phyloP scores from a whole-genome alignment of 2,888 invertebrate species.

The Labia minor region DNA sequence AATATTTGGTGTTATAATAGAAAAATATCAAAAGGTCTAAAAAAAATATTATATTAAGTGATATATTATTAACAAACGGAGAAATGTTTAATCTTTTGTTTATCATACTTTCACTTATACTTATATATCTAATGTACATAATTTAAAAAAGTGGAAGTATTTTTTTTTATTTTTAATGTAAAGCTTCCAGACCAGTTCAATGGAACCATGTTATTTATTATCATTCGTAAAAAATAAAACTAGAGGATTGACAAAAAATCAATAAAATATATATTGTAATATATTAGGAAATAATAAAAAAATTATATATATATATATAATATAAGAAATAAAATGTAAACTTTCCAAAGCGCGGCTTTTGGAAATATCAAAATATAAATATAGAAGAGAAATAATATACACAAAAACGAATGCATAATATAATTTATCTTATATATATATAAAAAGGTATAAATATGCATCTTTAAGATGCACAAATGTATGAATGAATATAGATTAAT shows the following conservation, averaged over 20 bases:
- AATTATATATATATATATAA: no score
- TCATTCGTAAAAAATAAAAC: no score
- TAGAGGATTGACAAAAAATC: constrained; percentile 18
- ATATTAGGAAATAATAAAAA: no score
- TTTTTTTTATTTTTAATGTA: constrained; percentile 22
- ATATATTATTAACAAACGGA: no score
- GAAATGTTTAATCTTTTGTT: no score
- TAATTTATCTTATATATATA: no score
- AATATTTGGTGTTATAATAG: background rate
- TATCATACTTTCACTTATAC: no score
- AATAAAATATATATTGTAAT: constrained; percentile 17
- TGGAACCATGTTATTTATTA: constrained; percentile 17
- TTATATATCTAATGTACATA: no score
- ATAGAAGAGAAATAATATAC: no score
- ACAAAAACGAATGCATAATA: no score
- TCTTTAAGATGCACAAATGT: constrained; percentile 23
- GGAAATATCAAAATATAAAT: constrained; percentile 14
- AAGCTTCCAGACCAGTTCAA: background rate
- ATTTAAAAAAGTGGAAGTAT: no score
- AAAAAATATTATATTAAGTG: no score
- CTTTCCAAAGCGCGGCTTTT: constrained; percentile 17
- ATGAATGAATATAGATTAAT: constrained; percentile 18
- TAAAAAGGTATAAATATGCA: constrained; percentile 19
- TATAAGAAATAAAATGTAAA: constrained; percentile 19
- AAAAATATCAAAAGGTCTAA: background rate